Evolutionary conservation across 2,888 invertebrate species (phyloP).

Genomic region (Homarus gammarus): DNA sequence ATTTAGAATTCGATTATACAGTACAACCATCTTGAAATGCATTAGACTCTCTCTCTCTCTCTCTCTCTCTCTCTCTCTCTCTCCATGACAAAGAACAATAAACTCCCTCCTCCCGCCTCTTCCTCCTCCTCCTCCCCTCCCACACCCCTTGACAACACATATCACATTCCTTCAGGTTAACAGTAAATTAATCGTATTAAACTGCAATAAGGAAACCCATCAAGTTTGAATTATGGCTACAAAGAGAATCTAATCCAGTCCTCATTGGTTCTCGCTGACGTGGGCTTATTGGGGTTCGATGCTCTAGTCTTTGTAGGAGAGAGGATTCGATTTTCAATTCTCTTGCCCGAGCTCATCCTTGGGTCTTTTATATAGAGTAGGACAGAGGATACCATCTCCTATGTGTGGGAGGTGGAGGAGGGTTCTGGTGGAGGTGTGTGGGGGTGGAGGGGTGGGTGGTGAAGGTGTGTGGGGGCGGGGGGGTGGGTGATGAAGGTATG

Average conservation of each 20-base stretch:
- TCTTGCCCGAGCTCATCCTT: too few species aligned
- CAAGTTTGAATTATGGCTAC: conserved; percentile 10
- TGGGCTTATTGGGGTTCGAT: neutral
- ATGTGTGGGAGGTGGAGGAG: too few species aligned
- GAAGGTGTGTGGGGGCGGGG: too few species aligned
- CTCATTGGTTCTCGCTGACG: neutral
- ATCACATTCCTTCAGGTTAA: conserved; percentile 7
- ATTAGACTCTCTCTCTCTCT: too few species aligned
- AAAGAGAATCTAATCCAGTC: conserved; percentile 9
- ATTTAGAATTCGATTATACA: too few species aligned
- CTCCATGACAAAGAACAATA: neutral
- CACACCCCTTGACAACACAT: neutral
- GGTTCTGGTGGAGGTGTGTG: too few species aligned
- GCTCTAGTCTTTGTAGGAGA: conserved; percentile 3
- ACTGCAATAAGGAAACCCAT: conserved; percentile 2
- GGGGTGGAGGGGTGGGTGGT: too few species aligned
- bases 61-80: neutral
- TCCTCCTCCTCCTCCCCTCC: neutral
- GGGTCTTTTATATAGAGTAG: too few species aligned
- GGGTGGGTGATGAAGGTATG: too few species aligned
- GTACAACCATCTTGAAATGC: too few species aligned
- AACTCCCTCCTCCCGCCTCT: neutral
- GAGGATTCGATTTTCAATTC: conserved; percentile 11
- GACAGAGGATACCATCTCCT: too few species aligned
- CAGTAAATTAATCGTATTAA: neutral